Percentiles rank a stretch among this genome's conserved stretches.
These are phyloP conservation scores for Sorex araneus DNA, from an alignment of 2,113 vertebrate genomes.

Conservation along the genomic window DNA sequence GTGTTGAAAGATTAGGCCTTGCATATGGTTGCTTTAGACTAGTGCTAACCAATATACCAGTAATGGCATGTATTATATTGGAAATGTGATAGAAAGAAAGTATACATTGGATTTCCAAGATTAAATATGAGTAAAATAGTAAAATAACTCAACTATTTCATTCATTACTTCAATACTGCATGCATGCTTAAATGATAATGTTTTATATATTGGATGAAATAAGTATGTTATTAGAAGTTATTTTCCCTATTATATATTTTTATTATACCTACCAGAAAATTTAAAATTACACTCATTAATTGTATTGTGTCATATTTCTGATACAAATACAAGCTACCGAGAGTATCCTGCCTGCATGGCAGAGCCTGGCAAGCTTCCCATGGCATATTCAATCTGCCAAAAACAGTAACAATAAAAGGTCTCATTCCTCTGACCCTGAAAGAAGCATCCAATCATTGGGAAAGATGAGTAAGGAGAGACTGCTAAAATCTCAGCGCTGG, in stretches of 20 bases:
- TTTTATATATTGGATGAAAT: neutral
- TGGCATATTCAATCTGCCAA: too few relatives aligned
- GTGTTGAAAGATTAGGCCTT: neutral
- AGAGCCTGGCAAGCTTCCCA: too few relatives aligned
- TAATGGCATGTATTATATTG: neutral
- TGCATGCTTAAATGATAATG: conserved; percentile 5
- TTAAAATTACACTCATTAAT: neutral
- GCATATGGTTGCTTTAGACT: neutral
- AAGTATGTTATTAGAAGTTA: conserved; percentile 38
- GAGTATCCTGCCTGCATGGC: too few relatives aligned
- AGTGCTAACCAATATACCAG: neutral
- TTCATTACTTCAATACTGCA: conserved; percentile 42
- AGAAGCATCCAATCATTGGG: too few relatives aligned
- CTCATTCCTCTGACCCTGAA: too few relatives aligned
- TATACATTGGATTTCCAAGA: conserved; percentile 5
- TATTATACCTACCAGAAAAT: neutral
- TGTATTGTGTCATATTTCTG: too few relatives aligned
- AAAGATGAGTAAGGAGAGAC: too few relatives aligned
- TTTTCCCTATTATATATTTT: neutral
- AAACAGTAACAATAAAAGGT: too few relatives aligned
- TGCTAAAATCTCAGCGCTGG: too few relatives aligned
- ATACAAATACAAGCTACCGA: too few relatives aligned
- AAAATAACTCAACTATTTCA: conserved; percentile 8
- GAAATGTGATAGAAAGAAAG: neutral
- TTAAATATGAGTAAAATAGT: neutral